Base-by-base conservation (phyloP, 2,113 vertebrate species). In the Puffinus mauretanicus region DNA sequence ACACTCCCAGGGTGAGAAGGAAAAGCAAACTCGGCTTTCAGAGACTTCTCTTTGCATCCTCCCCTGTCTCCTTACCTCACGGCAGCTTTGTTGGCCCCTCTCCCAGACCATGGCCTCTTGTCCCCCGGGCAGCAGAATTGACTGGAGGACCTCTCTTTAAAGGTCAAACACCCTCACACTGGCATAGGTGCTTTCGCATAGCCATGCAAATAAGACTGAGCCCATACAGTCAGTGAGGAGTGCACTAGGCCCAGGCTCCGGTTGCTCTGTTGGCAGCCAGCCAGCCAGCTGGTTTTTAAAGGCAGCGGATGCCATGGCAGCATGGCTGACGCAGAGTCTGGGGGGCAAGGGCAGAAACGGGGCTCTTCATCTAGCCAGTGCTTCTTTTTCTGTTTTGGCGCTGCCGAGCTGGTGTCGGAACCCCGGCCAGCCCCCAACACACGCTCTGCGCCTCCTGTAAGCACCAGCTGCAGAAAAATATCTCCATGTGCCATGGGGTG, bases 371-470 rank as follows among this genome's bases (percentile, higher is more conserved):
- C 38, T 42, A 27, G 14, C 29, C 38, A n/a, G 18, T 8, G 15
- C 30, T 57, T 49, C 22, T 47, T 64, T 29, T 38, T n/a, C 46
- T 44, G 25, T 34, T 54, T 60, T 3, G 4, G 61, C 4, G 1
- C 61, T 26, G 55, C 42, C 0, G 2, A 80, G 25, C 30, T 1
- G 3, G 26, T 38, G 54, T 22, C 67, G 67, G 67, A 67, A 75
- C 11, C 12, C 30, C 0, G 3, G 61, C 40, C 49, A 75, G 86
- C 16, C 49, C 24, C 29, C 0, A 2, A 70, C 51, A 51, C 15
- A 40, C 0, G 1, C 1, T 1, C 32, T n/a, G 44, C 1, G 1
- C 20, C 34, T 47, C 34, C 52, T 16, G 6, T 36, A 79, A 79
- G 62, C 49, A 52, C 14, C 62, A 76, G 32, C 49, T 81, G 55